Percentiles rank a stretch among this genome's conserved stretches.
Evolutionary conservation across 1,140 invertebrate species (phyloP).

Genomic region (Drosophila melanica): DNA sequence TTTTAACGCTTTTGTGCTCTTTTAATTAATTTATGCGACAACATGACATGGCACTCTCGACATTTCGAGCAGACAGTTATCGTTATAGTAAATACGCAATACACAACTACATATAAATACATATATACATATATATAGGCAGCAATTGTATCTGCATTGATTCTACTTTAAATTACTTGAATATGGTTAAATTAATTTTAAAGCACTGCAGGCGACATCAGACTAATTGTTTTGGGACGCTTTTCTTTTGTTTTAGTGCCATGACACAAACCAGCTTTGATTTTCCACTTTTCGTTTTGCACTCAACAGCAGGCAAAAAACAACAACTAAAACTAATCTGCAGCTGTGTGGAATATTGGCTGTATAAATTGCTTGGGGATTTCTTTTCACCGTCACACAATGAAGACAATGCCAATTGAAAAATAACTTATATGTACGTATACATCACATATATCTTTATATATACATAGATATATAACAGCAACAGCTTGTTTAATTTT

Average conservation of each 20-base stretch:
- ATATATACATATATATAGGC: background rate
- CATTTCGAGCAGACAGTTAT: conserved; percentile 3
- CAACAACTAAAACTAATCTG: conserved; percentile 55
- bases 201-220: conserved; percentile 50
- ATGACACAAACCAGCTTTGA: conserved; percentile 61
- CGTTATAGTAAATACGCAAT: conserved; percentile 8
- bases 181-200: conserved; percentile 54
- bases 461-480: background rate
- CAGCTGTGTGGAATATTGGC: conserved; percentile 50
- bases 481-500: background rate
- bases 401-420: conserved; percentile 45
- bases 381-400: conserved; percentile 38
- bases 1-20: conserved; percentile 26
- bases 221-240: conserved; percentile 61
- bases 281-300: conserved; percentile 59
- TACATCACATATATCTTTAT: background rate
- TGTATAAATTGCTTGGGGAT: conserved; percentile 67
- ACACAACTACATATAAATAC: background rate
- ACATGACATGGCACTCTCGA: conserved; percentile 25
- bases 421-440: conserved; percentile 11
- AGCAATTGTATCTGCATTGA: background rate
- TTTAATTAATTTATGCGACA: conserved; percentile 45
- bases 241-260: conserved; percentile 28
- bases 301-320: conserved; percentile 22
- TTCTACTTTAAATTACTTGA: conserved; percentile 21